A percentile compares a stretch with the other conserved stretches of the same genome.
phyloP scores from a whole-genome alignment of 53 echinoderm and acorn worm species.

The Echinarachnius parma region DNA sequence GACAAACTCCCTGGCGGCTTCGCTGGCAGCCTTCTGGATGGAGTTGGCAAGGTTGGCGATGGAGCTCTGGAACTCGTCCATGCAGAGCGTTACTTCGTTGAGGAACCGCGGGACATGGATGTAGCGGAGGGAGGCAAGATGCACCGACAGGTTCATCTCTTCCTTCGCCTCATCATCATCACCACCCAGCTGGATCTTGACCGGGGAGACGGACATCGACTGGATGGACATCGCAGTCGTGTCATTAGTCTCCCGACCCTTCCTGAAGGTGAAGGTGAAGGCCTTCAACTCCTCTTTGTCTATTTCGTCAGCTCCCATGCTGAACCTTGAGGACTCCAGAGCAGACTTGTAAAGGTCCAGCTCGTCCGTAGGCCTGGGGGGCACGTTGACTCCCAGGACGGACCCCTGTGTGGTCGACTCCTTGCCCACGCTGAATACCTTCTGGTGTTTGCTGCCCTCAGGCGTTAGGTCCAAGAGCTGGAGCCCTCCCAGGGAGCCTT shows the following conservation, averaged over 20 bases:
- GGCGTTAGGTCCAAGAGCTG: slow-evolving; percentile 92
- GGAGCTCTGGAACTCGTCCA: slow-evolving; percentile 92
- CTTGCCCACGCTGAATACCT: slow-evolving; percentile 88
- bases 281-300: slow-evolving; percentile 54
- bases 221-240: not conserved
- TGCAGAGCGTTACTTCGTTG: slow-evolving; percentile 67
- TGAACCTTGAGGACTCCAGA: slow-evolving; percentile 46
- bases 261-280: slow-evolving; percentile 39
- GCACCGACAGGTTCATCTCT: slow-evolving; percentile 54
- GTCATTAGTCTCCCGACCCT: not conserved
- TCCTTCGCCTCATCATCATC: slow-evolving; percentile 21
- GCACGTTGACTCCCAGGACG: not conserved
- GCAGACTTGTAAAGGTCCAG: slow-evolving; percentile 72
- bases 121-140: slow-evolving; percentile 83
- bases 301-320: not conserved
- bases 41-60: slow-evolving; percentile 75
- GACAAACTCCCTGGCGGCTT: slow-evolving; percentile 89
- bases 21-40: slow-evolving; percentile 88
- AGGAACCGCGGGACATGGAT: slow-evolving; percentile 92
- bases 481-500: slow-evolving; percentile 87
- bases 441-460: slow-evolving; percentile 80
- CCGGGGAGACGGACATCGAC: not conserved
- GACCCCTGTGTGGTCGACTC: slow-evolving; percentile 36
- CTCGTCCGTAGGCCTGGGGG: slow-evolving; percentile 11
- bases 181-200: slow-evolving; percentile 20